Base-by-base conservation (phyloP, 2,888 invertebrate species). In the Drosophila ezoana region DNA sequence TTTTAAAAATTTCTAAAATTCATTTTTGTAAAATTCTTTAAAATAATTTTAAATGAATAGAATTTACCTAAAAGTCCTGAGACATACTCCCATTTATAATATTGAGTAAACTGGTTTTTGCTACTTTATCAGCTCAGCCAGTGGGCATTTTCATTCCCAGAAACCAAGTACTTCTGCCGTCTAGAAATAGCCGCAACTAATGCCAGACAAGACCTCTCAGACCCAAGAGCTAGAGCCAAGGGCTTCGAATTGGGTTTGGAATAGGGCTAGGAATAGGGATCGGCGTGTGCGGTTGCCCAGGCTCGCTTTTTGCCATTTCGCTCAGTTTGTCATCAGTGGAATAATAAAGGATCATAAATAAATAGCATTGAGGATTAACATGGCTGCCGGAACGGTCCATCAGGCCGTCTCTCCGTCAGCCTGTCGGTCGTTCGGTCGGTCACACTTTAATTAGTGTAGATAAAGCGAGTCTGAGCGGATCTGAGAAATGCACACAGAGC, bases 321-420 rank as follows among this genome's bases (percentile, higher is more conserved):
- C 33, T 58, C 54, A 43, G 14, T 62, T 41, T 76, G 77, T 77
- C 74, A 66, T 79, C 79, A 75, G 81, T 67, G 52, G 67, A 77
- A 85, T 85, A 75, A 85, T 85, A 85, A 85, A 79, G 82, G 75
- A 87, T 87, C 83, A 87, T 83, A 83, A 83, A 83, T 77, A 83
- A 83, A 83, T 82, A 71, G 75, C 65, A 74, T 56, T 48, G 69
- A 56, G 67, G 79, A 83, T 75, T 80, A 72, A 72, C 76, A 79
- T 82, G 70, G 79, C 52, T 60, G 58, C 58, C 48, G 33, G 43
- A 35, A 35, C 18, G 20, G 11, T 20, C 11, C 4, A 3, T 43
- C 13, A 11, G 23, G 13, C 20, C 20, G 33, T n/a, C n/a, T n/a
- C n/a, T n/a, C n/a, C n/a, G n/a, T 10, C 59, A 16, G 41, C 16